Evolutionary conservation across 2,113 vertebrate species (phyloP).

Genomic region (Paradoxurus hermaphroditus): DNA sequence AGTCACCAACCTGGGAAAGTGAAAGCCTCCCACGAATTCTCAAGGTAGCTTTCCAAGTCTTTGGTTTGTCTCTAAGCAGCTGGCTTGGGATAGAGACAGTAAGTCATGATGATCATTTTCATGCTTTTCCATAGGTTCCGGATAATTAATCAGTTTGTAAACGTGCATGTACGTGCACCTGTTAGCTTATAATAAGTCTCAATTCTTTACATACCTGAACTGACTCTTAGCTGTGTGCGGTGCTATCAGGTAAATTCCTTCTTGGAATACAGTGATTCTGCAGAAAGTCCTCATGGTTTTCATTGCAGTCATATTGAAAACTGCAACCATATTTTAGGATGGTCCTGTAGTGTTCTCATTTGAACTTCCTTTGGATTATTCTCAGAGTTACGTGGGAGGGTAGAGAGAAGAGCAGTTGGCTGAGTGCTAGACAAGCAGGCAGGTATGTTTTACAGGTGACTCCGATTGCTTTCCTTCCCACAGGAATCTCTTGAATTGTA

Average conservation of each 20-base stretch:
- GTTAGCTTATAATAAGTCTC: neutral
- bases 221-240: neutral
- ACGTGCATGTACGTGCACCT: neutral
- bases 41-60: neutral
- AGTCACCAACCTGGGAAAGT: neutral
- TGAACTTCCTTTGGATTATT: neutral
- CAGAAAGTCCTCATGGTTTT: neutral
- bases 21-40: neutral
- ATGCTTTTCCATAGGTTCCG: neutral
- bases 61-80: neutral
- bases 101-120: neutral
- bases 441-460: neutral
- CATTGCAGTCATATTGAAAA: neutral
- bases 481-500: neutral
- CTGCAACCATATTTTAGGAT: neutral
- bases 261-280: neutral
- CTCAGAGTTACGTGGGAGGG: neutral
- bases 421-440: neutral
- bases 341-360: neutral
- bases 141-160: neutral
- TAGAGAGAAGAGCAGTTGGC: neutral
- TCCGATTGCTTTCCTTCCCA: neutral
- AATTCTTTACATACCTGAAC: neutral
- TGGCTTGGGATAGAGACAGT: neutral
- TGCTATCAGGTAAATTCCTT: neutral